A percentile compares a stretch with the other conserved stretches of the same genome.
These are phyloP conservation scores for Halictus quadricinctus DNA, from an alignment of 2,888 invertebrate species.

Conservation along the genomic window DNA sequence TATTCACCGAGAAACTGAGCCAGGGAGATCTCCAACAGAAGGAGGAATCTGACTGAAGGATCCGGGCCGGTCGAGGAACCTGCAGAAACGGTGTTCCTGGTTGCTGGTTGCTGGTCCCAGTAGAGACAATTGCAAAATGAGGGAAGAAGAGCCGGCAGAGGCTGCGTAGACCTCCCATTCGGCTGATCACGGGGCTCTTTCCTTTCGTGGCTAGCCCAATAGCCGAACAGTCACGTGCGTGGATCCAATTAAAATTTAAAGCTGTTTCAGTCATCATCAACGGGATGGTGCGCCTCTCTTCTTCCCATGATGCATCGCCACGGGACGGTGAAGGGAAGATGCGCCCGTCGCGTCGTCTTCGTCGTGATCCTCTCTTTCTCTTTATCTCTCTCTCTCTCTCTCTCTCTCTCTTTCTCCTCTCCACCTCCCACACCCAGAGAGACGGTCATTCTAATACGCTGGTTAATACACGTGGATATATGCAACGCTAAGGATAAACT, in stretches of 20 bases:
- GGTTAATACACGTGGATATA: slow-evolving; percentile 67
- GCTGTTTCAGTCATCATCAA: slow-evolving; percentile 66
- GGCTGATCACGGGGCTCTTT: not conserved
- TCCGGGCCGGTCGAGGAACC: not conserved
- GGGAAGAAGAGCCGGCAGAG: slow-evolving; percentile 1
- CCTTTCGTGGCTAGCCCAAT: slow-evolving; percentile 47
- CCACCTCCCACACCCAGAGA: slow-evolving; percentile 69
- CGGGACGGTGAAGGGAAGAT: slow-evolving; percentile 78
- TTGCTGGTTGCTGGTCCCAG: not conserved
- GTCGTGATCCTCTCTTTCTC: not conserved
- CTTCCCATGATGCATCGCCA: slow-evolving; percentile 67
- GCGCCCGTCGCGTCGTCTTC: slow-evolving; percentile 37
- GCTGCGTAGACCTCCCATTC: not conserved
- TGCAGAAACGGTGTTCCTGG: not conserved
- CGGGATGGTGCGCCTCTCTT: slow-evolving; percentile 60
- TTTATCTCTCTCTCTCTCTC: slow-evolving; percentile 40
- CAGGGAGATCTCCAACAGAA: too few relatives aligned
- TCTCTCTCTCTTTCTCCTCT: slow-evolving; percentile 59
- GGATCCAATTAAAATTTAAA: slow-evolving; percentile 78
- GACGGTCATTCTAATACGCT: slow-evolving; percentile 71
- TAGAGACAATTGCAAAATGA: not conserved
- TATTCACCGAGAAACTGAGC: too few relatives aligned
- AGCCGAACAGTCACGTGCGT: slow-evolving; percentile 70
- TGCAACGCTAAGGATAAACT: slow-evolving; percentile 75
- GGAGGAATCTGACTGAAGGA: too few relatives aligned